Percentiles rank a stretch among this genome's conserved stretches.
These are phyloP conservation scores for Callospermophilus lateralis DNA, from an alignment of 2,113 vertebrate genomes.

Conservation along the genomic window DNA sequence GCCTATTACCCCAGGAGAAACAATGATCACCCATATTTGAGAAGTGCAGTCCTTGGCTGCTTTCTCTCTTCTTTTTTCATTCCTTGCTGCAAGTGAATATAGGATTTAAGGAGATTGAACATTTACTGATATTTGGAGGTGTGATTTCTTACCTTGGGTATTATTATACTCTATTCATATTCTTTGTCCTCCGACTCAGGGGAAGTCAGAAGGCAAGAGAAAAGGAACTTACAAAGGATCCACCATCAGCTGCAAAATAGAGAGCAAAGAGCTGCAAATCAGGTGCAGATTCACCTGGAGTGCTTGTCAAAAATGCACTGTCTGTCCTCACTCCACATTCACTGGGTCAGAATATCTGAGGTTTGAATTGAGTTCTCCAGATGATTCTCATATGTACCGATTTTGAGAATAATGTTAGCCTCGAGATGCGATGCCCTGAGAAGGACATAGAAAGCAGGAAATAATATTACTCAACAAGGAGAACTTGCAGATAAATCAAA, in stretches of 20 bases:
- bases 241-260: neutral
- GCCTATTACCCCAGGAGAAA: conserved; percentile 76
- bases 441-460: neutral
- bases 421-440: neutral
- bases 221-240: neutral
- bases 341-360: neutral
- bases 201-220: neutral
- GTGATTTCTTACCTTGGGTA: neutral
- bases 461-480: conserved; percentile 2
- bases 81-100: neutral
- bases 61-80: conserved; percentile 20
- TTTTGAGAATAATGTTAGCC: neutral
- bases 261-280: neutral
- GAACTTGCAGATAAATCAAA: neutral
- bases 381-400: neutral
- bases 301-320: neutral
- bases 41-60: neutral
- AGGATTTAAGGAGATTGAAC: conserved; percentile 8
- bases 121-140: neutral
- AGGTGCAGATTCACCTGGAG: neutral
- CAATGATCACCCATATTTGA: conserved; percentile 66
- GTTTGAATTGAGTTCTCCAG: neutral
- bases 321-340: neutral
- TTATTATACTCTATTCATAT: neutral
- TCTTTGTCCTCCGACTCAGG: neutral